Conservation (phyloP, 2,888 invertebrate species). For the Cyrtodaria siliqua region DNA sequence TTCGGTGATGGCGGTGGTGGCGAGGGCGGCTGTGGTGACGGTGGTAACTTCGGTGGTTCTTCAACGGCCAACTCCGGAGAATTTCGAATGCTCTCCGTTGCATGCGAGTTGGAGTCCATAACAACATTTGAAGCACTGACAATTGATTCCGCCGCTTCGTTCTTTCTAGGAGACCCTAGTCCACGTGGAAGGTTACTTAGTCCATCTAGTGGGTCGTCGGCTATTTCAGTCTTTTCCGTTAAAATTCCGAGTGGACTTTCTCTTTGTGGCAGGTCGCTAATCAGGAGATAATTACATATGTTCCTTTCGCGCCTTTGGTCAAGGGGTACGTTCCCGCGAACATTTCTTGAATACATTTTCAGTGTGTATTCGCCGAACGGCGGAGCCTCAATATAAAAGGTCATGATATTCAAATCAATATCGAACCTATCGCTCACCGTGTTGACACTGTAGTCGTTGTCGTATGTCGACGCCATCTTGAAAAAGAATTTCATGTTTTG, state of each 20-base stretch:
- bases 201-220: slow-evolving; percentile 31
- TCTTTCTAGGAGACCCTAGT: slow-evolving; percentile 3
- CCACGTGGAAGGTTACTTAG: background rate
- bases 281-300: slow-evolving; percentile 78
- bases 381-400: slow-evolving; percentile 60
- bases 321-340: slow-evolving; percentile 46
- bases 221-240: slow-evolving; percentile 58
- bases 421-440: slow-evolving; percentile 60
- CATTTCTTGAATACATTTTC: slow-evolving; percentile 62
- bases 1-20: background rate
- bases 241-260: slow-evolving; percentile 50
- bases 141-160: slow-evolving; percentile 40
- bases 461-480: slow-evolving; percentile 60
- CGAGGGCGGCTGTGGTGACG: background rate
- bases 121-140: slow-evolving; percentile 55
- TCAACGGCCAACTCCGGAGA: slow-evolving; percentile 20
- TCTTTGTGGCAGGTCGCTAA: slow-evolving; percentile 57
- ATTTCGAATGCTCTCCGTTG: slow-evolving; percentile 31
- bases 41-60: slow-evolving; percentile 15
- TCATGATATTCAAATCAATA: slow-evolving; percentile 62
- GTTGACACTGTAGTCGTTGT: slow-evolving; percentile 62
- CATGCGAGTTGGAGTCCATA: slow-evolving; percentile 56
- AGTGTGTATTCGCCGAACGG: slow-evolving; percentile 63
- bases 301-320: slow-evolving; percentile 66
- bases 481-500: slow-evolving; percentile 65